These are phyloP conservation scores for Melanchra persicariae DNA, from an alignment of 2,888 invertebrate species.

Conservation along the genomic window DNA sequence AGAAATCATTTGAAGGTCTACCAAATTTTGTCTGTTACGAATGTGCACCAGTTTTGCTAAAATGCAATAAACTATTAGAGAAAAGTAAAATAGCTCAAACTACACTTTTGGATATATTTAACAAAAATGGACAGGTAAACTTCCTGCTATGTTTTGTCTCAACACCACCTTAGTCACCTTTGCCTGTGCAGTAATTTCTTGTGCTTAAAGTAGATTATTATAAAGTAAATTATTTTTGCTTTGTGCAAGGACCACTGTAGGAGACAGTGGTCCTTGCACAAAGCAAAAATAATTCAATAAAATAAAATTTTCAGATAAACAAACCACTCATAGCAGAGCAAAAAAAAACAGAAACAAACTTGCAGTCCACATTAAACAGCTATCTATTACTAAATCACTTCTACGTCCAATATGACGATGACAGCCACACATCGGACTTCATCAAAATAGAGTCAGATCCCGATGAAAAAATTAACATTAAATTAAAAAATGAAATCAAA, in stretches of 20 bases:
- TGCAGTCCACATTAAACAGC: slow-evolving; percentile 55
- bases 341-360: slow-evolving; percentile 23
- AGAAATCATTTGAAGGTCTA: slow-evolving; percentile 61
- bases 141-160: background rate
- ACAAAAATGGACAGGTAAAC: slow-evolving; percentile 68
- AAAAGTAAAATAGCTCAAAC: slow-evolving; percentile 68
- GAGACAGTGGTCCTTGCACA: no score
- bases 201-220: background rate
- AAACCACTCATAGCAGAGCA: slow-evolving; percentile 59
- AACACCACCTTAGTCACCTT: no score
- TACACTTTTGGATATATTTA: slow-evolving; percentile 70
- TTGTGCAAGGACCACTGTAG: no score
- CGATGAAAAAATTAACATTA: background rate
- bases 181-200: background rate
- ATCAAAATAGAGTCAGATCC: slow-evolving; percentile 19
- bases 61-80: slow-evolving; percentile 67
- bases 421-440: slow-evolving; percentile 20
- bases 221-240: no score
- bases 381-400: slow-evolving; percentile 33
- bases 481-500: slow-evolving; percentile 33
- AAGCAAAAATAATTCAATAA: background rate
- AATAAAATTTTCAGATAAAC: slow-evolving; percentile 65
- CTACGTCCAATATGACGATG: slow-evolving; percentile 45
- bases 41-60: slow-evolving; percentile 67
- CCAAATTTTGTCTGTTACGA: slow-evolving; percentile 72